A percentile compares a stretch with the other conserved stretches of the same genome.
phyloP scores from a whole-genome alignment of 1,140 invertebrate genomes.

The Doryteuthis pealeii region DNA sequence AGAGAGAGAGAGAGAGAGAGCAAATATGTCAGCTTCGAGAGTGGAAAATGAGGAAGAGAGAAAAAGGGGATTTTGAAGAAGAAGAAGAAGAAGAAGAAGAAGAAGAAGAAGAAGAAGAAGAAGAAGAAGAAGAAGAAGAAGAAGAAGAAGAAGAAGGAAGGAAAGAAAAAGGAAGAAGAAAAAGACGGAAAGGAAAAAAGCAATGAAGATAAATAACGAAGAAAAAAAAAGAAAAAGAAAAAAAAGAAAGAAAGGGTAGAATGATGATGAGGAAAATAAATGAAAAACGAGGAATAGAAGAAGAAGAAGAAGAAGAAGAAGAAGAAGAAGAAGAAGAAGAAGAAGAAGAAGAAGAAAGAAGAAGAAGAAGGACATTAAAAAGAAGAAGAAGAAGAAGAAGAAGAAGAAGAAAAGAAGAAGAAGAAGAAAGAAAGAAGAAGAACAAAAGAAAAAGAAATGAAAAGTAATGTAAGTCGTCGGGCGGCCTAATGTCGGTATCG shows the following conservation, averaged over 20 bases:
- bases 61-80: too few relatives aligned
- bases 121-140: slow-evolving; percentile 17
- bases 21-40: slow-evolving; percentile 74
- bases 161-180: slow-evolving; percentile 30
- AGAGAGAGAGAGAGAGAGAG: slow-evolving; percentile 31
- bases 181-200: too few relatives aligned
- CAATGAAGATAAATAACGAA: too few relatives aligned
- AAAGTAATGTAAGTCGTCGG: too few relatives aligned
- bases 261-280: not conserved
- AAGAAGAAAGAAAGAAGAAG: not conserved
- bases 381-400: not conserved
- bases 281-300: not conserved
- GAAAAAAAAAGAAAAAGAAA: too few relatives aligned
- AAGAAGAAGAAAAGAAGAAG: not conserved
- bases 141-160: too few relatives aligned
- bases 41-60: slow-evolving; percentile 43
- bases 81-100: slow-evolving; percentile 17
- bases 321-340: not conserved
- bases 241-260: slow-evolving; percentile 8
- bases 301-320: not conserved
- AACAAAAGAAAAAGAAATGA: too few relatives aligned
- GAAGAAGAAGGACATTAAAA: slow-evolving; percentile 7
- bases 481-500: too few relatives aligned
- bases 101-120: slow-evolving; percentile 23
- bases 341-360: not conserved